A percentile compares a stretch with the other conserved stretches of the same genome.
phyloP scores from a whole-genome alignment of 1,140 invertebrate genomes.

The Plutomurus gul region DNA sequence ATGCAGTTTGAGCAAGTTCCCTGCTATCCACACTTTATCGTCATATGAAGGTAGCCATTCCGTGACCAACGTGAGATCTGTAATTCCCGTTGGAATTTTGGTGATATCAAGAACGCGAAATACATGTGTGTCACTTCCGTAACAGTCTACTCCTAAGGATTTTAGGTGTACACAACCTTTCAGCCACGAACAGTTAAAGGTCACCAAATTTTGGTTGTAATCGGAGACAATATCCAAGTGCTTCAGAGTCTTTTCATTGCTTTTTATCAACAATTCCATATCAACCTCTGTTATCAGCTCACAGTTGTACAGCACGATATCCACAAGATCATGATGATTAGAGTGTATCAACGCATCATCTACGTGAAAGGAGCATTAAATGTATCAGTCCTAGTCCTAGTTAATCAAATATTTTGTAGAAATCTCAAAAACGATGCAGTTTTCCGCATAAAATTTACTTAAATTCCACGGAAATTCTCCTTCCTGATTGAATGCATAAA shows the following conservation, averaged over 20 bases:
- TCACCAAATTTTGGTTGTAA: not conserved
- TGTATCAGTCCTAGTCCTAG: too few relatives aligned
- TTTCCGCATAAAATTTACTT: not conserved
- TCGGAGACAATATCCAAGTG: not conserved
- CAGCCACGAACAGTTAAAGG: not conserved
- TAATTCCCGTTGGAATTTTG: not conserved
- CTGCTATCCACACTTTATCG: not conserved
- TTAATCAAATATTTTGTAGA: too few relatives aligned
- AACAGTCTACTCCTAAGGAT: not conserved
- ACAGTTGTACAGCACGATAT: not conserved
- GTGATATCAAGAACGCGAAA: not conserved
- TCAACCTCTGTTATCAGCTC: not conserved
- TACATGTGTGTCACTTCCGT: not conserved
- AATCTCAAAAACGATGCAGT: too few relatives aligned
- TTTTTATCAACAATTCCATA: not conserved
- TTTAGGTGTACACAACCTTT: not conserved
- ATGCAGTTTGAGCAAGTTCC: not conserved
- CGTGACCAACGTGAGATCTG: not conserved
- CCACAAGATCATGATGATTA: not conserved
- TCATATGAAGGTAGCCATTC: not conserved
- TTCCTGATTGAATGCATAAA: not conserved
- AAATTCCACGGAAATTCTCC: slow-evolving; percentile 10
- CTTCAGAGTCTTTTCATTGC: not conserved
- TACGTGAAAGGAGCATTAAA: not conserved
- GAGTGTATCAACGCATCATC: not conserved